Conservation (phyloP, 2,797 vertebrate species). For the Eulemur coronatus region DNA sequence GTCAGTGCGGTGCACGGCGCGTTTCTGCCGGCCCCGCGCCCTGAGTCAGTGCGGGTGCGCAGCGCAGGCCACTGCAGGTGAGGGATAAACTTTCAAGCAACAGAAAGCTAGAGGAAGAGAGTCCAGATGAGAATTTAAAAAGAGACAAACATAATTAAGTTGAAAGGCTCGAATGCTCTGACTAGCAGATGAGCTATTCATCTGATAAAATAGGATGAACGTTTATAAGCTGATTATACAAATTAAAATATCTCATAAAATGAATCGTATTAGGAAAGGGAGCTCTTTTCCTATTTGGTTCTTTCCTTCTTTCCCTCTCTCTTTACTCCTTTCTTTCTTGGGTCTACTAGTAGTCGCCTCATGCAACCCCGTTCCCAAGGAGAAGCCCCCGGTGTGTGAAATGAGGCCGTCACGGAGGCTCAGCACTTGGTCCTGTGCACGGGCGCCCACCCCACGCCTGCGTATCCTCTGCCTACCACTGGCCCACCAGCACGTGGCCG, state of each 20-base stretch:
- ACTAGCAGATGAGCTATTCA: background rate
- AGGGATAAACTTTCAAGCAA: background rate
- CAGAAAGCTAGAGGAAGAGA: background rate
- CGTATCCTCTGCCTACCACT: accelerated
- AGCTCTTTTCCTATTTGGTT: background rate
- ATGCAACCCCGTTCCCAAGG: background rate
- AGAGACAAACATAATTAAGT: background rate
- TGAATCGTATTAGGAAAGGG: background rate
- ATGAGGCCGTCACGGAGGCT: no score
- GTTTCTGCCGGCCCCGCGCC: no score
- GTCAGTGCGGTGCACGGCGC: no score
- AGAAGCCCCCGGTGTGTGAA: background rate
- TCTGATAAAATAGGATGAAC: background rate
- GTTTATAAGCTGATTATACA: background rate
- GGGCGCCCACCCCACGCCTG: accelerated
- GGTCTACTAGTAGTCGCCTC: background rate
- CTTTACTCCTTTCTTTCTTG: background rate
- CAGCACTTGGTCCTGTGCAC: no score
- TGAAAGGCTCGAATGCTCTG: background rate
- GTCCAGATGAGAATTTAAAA: background rate
- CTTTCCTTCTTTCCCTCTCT: no score
- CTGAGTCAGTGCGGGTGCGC: no score
- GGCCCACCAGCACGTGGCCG: accelerated
- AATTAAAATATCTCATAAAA: background rate
- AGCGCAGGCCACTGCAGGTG: no score